Evolutionary conservation across 2,113 vertebrate species (phyloP).

Genomic region (Catharus minimus): DNA sequence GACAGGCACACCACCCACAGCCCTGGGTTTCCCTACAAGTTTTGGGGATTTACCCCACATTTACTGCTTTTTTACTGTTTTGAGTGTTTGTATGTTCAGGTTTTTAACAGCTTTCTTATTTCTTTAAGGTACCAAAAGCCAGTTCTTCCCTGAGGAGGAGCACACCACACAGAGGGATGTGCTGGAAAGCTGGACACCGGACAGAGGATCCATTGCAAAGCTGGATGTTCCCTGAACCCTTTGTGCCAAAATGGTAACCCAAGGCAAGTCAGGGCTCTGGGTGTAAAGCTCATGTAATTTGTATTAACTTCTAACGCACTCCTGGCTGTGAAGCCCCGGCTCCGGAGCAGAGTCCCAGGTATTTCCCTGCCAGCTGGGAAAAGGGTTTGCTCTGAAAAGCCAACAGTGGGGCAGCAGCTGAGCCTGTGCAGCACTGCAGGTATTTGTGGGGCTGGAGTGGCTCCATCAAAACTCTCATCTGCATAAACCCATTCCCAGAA

Average conservation of each 20-base stretch:
- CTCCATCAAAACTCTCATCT: not conserved
- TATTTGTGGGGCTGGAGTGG: not conserved
- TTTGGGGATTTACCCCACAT: not conserved
- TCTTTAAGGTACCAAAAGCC: not conserved
- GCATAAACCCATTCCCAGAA: not conserved
- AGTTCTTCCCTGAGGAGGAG: not conserved
- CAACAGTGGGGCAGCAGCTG: not conserved
- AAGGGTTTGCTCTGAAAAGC: not conserved
- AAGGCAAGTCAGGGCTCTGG: conserved; percentile 37
- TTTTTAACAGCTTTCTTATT: not conserved
- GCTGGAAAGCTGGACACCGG: not conserved
- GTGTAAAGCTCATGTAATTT: conserved; percentile 59
- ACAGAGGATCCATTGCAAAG: conserved; percentile 56
- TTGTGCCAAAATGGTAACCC: conserved; percentile 59
- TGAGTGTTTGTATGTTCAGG: not conserved
- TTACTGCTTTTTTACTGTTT: not conserved
- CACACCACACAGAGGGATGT: not conserved
- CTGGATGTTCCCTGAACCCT: conserved; percentile 21
- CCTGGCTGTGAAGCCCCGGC: not conserved
- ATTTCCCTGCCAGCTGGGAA: not conserved
- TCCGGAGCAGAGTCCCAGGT: not conserved
- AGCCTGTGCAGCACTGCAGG: not conserved
- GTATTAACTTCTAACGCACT: not conserved
- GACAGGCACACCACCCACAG: not conserved
- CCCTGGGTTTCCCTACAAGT: not conserved